Percentiles rank a stretch among this genome's conserved stretches.
phyloP scores from a whole-genome alignment of 2,888 invertebrate genomes.

The Caenorhabditis macrosperma region DNA sequence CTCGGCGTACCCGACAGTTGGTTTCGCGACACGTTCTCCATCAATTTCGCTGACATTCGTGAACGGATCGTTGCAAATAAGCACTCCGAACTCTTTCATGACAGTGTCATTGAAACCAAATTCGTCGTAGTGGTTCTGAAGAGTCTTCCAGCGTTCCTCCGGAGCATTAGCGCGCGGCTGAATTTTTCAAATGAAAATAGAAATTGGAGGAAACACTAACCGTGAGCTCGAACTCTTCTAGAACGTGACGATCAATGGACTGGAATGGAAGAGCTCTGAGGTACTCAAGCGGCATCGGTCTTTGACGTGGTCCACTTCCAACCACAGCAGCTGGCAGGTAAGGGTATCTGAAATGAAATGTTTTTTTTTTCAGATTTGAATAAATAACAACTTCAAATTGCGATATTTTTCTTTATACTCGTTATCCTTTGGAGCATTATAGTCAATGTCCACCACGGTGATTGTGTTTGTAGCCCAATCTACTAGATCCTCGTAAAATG shows the following conservation, averaged over 20 bases:
- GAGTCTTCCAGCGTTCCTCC: slow-evolving; percentile 42
- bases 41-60: slow-evolving; percentile 44
- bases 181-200: not conserved
- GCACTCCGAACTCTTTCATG: slow-evolving; percentile 44
- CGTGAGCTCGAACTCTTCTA: slow-evolving; percentile 56
- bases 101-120: slow-evolving; percentile 47
- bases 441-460: slow-evolving; percentile 40
- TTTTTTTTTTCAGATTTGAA: not conserved
- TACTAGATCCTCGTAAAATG: slow-evolving; percentile 40
- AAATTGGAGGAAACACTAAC: slow-evolving; percentile 8
- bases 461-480: slow-evolving; percentile 51
- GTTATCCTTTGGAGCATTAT: slow-evolving; percentile 18
- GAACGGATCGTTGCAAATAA: slow-evolving; percentile 56
- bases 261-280: slow-evolving; percentile 44
- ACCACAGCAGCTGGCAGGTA: slow-evolving; percentile 43
- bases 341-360: slow-evolving; percentile 44
- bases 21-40: slow-evolving; percentile 42
- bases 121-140: slow-evolving; percentile 41
- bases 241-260: slow-evolving; percentile 44
- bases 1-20: slow-evolving; percentile 33
- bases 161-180: slow-evolving; percentile 57
- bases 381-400: slow-evolving; percentile 22
- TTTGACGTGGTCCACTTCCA: slow-evolving; percentile 32
- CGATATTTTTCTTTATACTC: slow-evolving; percentile 31
- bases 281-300: slow-evolving; percentile 45